phyloP scores from a whole-genome alignment of 2,888 invertebrate species.

The Drosophila meridionalis region DNA sequence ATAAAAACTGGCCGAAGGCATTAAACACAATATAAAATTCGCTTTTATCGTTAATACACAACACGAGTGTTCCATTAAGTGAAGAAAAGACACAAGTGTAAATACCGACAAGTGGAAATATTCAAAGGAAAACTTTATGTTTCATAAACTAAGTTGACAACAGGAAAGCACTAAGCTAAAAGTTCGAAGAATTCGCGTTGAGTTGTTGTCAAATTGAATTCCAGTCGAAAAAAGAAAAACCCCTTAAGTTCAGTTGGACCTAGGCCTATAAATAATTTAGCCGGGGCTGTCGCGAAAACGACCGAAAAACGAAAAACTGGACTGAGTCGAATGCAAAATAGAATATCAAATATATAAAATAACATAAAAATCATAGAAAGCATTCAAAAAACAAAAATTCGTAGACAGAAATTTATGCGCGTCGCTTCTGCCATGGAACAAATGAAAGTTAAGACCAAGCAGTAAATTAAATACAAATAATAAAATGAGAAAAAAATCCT shows the following conservation, averaged over 20 bases:
- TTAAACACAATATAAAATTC: constrained; percentile 45
- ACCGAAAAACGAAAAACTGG: constrained; percentile 36
- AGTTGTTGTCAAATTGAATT: constrained; percentile 44
- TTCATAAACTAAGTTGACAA: constrained; percentile 26
- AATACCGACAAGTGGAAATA: constrained; percentile 8
- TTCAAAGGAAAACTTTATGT: constrained; percentile 25
- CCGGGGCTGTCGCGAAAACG: constrained; percentile 43
- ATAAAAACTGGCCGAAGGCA: constrained; percentile 6
- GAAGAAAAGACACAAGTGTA: constrained; percentile 20
- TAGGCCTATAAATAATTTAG: constrained; percentile 55
- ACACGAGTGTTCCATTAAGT: constrained; percentile 56
- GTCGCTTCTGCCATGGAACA: constrained; percentile 61
- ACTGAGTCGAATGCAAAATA: constrained; percentile 43
- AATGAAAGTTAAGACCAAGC: constrained; percentile 54
- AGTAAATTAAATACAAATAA: constrained; percentile 26
- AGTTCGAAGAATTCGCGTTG: not conserved
- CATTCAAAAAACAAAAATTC: constrained; percentile 34
- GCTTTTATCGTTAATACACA: constrained; percentile 39
- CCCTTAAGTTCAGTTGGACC: constrained; percentile 31
- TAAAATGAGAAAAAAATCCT: constrained; percentile 20
- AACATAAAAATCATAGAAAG: constrained; percentile 27
- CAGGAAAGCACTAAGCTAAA: constrained; percentile 34
- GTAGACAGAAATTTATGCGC: constrained; percentile 57
- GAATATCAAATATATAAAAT: constrained; percentile 10
- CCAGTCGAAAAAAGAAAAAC: constrained; percentile 32